Conservation (phyloP, 2,888 invertebrate species). For the Drosophila prostipennis region DNA sequence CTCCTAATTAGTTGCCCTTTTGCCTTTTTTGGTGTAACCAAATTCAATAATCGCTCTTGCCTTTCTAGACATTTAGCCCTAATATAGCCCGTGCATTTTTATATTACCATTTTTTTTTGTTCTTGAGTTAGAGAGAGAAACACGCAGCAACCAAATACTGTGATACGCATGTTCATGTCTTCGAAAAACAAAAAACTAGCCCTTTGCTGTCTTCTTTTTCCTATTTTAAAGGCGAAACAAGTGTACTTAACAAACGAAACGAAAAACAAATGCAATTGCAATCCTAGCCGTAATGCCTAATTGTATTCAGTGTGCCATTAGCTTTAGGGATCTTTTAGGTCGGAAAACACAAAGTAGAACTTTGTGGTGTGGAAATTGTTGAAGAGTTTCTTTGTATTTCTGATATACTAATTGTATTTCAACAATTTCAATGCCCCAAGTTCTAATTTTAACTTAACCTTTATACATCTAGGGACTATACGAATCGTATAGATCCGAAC, state of each 20-base stretch:
- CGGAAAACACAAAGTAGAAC: not conserved
- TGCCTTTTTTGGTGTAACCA: constrained; percentile 41
- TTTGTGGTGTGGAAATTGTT: not conserved
- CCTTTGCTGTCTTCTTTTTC: constrained; percentile 11
- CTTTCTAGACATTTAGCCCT: constrained; percentile 9
- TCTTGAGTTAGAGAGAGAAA: constrained; percentile 4
- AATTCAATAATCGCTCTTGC: constrained; percentile 28
- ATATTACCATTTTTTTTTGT: constrained; percentile 12
- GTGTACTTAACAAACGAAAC: constrained; percentile 43
- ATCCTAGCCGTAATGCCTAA: constrained; percentile 66
- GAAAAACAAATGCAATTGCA: constrained; percentile 57
- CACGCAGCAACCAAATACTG: constrained; percentile 44
- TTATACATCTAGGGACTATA: not conserved
- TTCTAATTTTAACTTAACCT: constrained; percentile 5
- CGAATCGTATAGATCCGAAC: constrained; percentile 4
- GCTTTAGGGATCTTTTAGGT: constrained; percentile 51
- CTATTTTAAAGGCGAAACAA: constrained; percentile 11
- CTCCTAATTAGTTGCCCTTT: constrained; percentile 27
- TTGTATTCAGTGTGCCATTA: constrained; percentile 77
- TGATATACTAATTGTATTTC: not conserved
- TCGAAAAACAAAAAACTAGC: constrained; percentile 3
- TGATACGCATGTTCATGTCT: constrained; percentile 36
- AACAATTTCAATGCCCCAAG: not conserved
- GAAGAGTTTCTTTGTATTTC: not conserved
- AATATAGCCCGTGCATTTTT: constrained; percentile 22